These are phyloP conservation scores for Channa argus DNA, from an alignment of 2,113 vertebrate genomes.

Conservation along the genomic window DNA sequence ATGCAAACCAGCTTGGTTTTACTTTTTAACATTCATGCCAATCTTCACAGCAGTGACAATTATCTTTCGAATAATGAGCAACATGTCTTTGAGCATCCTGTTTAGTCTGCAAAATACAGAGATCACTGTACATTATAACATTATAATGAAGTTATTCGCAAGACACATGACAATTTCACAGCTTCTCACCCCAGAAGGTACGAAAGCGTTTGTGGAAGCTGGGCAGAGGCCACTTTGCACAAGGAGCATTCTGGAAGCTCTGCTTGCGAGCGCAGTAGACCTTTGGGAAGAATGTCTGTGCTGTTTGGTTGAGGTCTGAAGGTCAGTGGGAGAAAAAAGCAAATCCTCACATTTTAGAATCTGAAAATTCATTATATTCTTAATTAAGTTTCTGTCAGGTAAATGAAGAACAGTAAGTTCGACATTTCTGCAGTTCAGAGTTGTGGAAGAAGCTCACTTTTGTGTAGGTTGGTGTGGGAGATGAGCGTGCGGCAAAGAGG, in stretches of 20 bases:
- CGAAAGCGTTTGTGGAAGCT: slow-evolving; percentile 53
- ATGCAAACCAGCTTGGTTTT: no score
- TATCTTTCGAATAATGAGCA: no score
- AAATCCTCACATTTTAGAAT: background rate
- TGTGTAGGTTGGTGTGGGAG: slow-evolving; percentile 88
- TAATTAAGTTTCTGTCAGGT: no score
- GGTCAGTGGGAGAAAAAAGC: background rate
- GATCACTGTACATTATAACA: no score
- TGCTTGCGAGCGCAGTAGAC: slow-evolving; percentile 65
- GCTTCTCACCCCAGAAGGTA: slow-evolving; percentile 72
- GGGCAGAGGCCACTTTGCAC: slow-evolving; percentile 80
- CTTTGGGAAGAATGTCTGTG: slow-evolving; percentile 72
- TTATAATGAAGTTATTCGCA: background rate
- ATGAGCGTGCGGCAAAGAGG: slow-evolving; percentile 91
- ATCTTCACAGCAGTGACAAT: no score
- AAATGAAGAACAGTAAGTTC: no score
- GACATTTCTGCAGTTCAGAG: no score
- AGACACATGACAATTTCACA: background rate
- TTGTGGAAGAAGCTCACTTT: slow-evolving; percentile 78
- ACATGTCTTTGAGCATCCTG: no score
- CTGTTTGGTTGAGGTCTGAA: slow-evolving; percentile 77
- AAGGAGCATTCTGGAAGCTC: slow-evolving; percentile 70
- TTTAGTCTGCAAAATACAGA: background rate
- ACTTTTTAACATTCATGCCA: no score
- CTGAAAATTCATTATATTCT: no score